A percentile compares a stretch with the other conserved stretches of the same genome.
Evolutionary conservation across 2,888 invertebrate species (phyloP).

Genomic region (Fragum whitleyi): DNA sequence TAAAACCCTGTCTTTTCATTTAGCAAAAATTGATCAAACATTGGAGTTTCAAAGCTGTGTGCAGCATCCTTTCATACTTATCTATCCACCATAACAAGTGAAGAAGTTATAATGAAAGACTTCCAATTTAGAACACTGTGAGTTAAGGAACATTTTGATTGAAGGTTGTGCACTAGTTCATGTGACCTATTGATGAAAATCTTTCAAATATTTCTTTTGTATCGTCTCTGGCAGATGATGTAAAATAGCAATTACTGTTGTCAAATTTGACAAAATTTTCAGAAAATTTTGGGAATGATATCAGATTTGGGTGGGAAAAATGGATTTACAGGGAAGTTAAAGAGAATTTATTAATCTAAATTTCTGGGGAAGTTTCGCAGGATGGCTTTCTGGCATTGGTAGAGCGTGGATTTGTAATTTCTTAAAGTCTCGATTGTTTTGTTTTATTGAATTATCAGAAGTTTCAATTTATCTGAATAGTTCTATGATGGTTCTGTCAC

Average conservation of each 20-base stretch:
- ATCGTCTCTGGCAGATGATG: background rate
- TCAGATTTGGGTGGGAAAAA: slow-evolving; percentile 5
- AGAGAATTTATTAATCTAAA: slow-evolving; percentile 20
- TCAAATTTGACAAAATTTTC: slow-evolving; percentile 14
- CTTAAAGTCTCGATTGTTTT: background rate
- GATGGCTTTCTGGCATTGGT: background rate
- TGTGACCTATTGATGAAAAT: slow-evolving; percentile 4
- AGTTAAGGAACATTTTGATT: slow-evolving; percentile 6
- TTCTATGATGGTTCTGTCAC: background rate
- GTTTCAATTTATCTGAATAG: background rate
- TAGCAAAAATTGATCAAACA: no score
- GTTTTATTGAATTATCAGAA: slow-evolving; percentile 12
- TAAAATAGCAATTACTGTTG: slow-evolving; percentile 9
- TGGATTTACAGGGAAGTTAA: slow-evolving; percentile 6
- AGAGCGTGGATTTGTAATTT: slow-evolving; percentile 11
- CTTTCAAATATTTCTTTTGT: slow-evolving; percentile 14
- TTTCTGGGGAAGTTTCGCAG: background rate
- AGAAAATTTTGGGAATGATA: background rate
- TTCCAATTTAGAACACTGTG: no score
- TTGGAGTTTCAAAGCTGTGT: no score
- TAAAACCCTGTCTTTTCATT: no score
- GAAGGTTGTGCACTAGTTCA: slow-evolving; percentile 5
- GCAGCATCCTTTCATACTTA: no score
- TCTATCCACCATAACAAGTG: no score
- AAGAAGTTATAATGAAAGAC: no score